phyloP scores from a whole-genome alignment of 2,888 invertebrate species.

The Cryptus armator region DNA sequence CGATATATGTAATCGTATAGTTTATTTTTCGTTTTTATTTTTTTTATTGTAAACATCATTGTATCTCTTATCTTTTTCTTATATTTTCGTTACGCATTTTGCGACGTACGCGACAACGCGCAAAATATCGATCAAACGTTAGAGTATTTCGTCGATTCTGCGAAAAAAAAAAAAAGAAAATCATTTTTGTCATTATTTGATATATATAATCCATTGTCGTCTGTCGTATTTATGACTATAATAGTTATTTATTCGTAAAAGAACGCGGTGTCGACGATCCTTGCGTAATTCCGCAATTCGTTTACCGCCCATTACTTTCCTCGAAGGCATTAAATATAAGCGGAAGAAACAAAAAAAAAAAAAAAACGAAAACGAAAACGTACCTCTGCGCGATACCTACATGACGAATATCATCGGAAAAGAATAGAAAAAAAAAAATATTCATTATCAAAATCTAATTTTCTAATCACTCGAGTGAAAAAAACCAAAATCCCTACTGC shows the following conservation, averaged over 20 bases:
- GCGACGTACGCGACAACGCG: constrained; percentile 33
- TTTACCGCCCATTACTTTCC: constrained; percentile 15
- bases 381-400: not conserved
- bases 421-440: not conserved
- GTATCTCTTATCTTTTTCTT: constrained; percentile 36
- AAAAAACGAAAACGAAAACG: constrained; percentile 11
- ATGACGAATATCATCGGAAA: not conserved
- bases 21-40: constrained; percentile 37
- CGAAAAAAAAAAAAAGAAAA: constrained; percentile 64
- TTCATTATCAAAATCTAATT: constrained; percentile 26
- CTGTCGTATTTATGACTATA: constrained; percentile 56
- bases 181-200: constrained; percentile 28
- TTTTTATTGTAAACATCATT: constrained; percentile 33
- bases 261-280: constrained; percentile 57
- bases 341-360: constrained; percentile 26
- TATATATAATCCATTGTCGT: constrained; percentile 46
- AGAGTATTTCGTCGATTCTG: constrained; percentile 73
- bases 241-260: constrained; percentile 46
- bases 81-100: constrained; percentile 30
- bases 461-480: constrained; percentile 31
- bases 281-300: not conserved
- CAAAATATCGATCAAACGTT: constrained; percentile 67
- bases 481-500: not conserved
- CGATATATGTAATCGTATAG: constrained; percentile 50
- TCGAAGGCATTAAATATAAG: constrained; percentile 33